A percentile compares a stretch with the other conserved stretches of the same genome.
phyloP scores from a whole-genome alignment of 2,797 vertebrate species.

The Neosilurus hyrtlii region DNA sequence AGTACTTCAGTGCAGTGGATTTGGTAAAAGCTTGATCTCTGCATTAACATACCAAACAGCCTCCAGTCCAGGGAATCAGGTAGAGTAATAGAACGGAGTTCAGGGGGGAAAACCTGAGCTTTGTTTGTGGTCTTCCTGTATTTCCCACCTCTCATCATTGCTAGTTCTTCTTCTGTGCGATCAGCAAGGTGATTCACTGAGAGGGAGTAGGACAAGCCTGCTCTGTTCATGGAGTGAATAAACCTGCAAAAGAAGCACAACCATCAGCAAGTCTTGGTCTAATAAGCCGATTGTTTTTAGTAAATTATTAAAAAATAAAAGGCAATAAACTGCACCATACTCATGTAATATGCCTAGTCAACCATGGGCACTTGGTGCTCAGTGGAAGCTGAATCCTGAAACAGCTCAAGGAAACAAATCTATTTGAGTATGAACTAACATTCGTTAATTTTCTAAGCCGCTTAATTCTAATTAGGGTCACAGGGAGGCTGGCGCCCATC shows the following conservation, averaged over 20 bases:
- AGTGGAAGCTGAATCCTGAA: no score
- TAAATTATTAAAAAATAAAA: no score
- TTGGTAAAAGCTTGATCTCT: no score
- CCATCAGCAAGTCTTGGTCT: background rate
- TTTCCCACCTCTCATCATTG: constrained; percentile 69
- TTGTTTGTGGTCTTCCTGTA: constrained; percentile 62
- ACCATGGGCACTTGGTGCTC: no score
- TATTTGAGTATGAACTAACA: no score
- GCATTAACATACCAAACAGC: constrained; percentile 67
- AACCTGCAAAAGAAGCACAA: constrained; percentile 61
- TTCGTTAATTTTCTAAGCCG: no score
- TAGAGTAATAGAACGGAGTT: constrained; percentile 56
- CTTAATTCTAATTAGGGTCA: no score
- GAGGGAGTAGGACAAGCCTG: constrained; percentile 71
- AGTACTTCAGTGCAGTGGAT: background rate
- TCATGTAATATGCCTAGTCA: no score
- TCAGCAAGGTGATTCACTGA: constrained; percentile 78
- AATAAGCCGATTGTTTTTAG: background rate
- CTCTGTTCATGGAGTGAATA: constrained; percentile 79
- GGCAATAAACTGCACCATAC: no score
- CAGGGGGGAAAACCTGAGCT: constrained; percentile 68
- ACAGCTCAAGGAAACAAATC: no score
- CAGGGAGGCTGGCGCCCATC: no score
- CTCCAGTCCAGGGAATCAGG: constrained; percentile 78
- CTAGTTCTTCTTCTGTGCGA: constrained; percentile 70